Evolutionary conservation across 2,888 invertebrate species (phyloP), one percentile per base, ranked within the genome.

Genomic region (Lucinisca nassula): DNA sequence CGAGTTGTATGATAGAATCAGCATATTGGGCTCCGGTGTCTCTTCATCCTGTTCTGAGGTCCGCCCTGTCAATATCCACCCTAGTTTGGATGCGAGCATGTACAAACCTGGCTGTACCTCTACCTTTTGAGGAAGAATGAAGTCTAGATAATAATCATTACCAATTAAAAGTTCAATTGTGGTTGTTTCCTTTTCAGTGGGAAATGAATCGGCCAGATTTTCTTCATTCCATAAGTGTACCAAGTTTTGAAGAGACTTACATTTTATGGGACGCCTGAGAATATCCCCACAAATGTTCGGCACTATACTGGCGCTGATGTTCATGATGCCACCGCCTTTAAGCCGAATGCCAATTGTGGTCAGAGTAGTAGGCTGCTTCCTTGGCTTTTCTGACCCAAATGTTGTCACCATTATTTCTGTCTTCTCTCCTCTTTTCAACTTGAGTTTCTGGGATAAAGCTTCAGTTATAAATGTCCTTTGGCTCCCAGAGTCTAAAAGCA

Each of bases 131-230:
- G 74, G 45, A 21, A 74, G 30, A 49, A 74, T 45, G 27, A 58
- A 32, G 37, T 79, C 61, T 21, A 79, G 32, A 37, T 61, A 79
- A 30, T 79, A 79, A 67, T 79, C 79, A 27, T 79, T 79, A 58
- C 79, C 24, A 40, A 67, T 45, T 24, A 79, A 21, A n/a, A 79
- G 58, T 24, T 79, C 79, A 21, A 67, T 45, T 27, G 35, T 79
- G 37, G 79, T 30, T 38, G 38, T 38, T 27, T 79, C 40, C 37
- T 38, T 67, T 77, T 61, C 45, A 32, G 49, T 27, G 8, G 74
- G 74, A 3, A 74, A 27, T n/a, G 45, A 45, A 30, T 74, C 74
- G 3, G 74, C 74, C n/a, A 74, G 35, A 45, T 74, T 49, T 45
- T 45, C 74, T n/a, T 24, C 40, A 45, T 49, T 74, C 45, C 40